Evolutionary conservation across 2,797 vertebrate species (phyloP), one percentile per base, ranked within the genome.

Genomic region (Darevskia mixta): DNA sequence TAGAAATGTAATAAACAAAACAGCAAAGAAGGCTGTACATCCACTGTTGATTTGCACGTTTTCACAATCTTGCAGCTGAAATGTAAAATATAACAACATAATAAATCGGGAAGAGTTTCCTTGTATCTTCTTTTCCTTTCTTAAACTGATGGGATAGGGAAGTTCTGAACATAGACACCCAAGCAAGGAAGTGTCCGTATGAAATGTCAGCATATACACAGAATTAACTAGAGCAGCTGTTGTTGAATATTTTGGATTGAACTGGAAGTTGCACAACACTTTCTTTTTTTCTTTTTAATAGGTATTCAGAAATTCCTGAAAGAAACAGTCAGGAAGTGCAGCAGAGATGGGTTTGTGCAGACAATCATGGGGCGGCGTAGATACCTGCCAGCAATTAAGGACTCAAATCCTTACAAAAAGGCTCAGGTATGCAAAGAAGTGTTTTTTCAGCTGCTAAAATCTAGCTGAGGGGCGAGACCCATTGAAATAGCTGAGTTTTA

Each of bases 311-410:
- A 95, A 67, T 99, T 99, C 94, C 97, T 99, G 91, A 97, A 73
- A 93, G 98, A 99, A 87, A 99, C 98, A 0, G 98, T 99, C 88
- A 98, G 97, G 95, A 98, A 95, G 83, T 99, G 99, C 92, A 92
- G 90, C n/a, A 98, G 97, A 95, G 97, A 97, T 10, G 98, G 99
- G 2, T 99, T 97, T 89, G 98, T 99, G 93, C 98, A 98, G 96
- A 99, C 98, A 2, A 97, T 99, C 91, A 97, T 98, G 94, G 98
- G 98, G 75, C 98, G 99, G 18, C 97, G 98, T 88, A 97, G 99
- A 89, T 99, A 98, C 95, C 96, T 99, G 49, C 98, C 98, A 81
- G 98, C 97, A 89, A 99, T 99, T 95, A 98, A 97, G 45, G 98
- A 98, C 80, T 86, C 96, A 83, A 98, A 98, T 55, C 85, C 94